phyloP scores from a whole-genome alignment of 2,113 vertebrate genomes.

The Archocentrus centrarchus region DNA sequence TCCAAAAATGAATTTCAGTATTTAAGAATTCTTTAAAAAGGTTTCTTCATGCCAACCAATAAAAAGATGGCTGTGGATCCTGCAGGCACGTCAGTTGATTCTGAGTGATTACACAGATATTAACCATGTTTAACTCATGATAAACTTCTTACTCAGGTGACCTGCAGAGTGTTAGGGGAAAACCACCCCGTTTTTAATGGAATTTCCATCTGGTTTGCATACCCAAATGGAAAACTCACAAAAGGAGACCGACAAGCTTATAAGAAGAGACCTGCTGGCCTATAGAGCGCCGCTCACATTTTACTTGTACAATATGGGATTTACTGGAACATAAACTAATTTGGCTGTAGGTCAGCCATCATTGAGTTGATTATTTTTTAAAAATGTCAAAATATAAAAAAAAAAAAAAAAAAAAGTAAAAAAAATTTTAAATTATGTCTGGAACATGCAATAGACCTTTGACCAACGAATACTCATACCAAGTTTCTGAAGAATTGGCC shows the following conservation, averaged over 20 bases:
- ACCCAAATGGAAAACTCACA: background rate
- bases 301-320: too few relatives aligned
- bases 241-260: fast-evolving
- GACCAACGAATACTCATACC: too few relatives aligned
- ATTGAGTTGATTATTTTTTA: too few relatives aligned
- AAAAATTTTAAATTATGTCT: too few relatives aligned
- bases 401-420: too few relatives aligned
- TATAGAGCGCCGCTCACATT: too few relatives aligned
- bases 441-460: too few relatives aligned
- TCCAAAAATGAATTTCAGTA: too few relatives aligned
- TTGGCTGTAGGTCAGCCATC: too few relatives aligned
- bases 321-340: too few relatives aligned
- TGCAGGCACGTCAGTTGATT: background rate
- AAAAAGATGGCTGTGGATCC: background rate
- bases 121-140: background rate
- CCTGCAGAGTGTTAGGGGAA: background rate
- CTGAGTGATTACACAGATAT: background rate
- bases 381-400: too few relatives aligned
- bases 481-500: too few relatives aligned
- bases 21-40: background rate
- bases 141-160: background rate
- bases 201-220: background rate
- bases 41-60: background rate
- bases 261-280: background rate
- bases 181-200: background rate